phyloP scores from a whole-genome alignment of 2,113 vertebrate species.

The Jacana jacana region DNA sequence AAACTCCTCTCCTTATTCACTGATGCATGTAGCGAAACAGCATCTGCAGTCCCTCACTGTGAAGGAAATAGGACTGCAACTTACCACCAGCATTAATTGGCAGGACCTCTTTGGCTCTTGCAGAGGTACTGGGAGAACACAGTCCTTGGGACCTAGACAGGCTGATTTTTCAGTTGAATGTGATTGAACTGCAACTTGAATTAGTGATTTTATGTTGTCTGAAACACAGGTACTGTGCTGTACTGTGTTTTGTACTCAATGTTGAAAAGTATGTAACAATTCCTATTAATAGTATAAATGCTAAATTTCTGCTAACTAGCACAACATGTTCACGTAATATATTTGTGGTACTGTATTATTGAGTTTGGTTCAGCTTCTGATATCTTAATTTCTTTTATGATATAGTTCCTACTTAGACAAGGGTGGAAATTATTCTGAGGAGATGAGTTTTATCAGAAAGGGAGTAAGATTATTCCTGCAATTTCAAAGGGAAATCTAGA shows the following conservation, averaged over 20 bases:
- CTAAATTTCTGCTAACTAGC: neutral
- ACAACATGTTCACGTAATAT: neutral
- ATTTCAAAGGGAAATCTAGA: neutral
- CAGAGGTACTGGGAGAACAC: neutral
- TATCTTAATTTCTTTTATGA: neutral
- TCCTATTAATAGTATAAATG: neutral
- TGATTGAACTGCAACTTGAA: neutral
- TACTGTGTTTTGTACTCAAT: neutral
- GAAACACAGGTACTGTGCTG: neutral
- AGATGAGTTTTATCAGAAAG: neutral
- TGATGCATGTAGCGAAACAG: neutral
- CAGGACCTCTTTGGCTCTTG: rapidly evolving
- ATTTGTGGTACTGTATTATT: neutral
- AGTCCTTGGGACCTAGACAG: no score
- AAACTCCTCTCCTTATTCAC: neutral
- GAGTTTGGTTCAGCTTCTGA: neutral
- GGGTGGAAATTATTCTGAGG: neutral
- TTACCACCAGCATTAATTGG: neutral
- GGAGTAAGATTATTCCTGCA: neutral
- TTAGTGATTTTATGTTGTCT: neutral
- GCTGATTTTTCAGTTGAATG: neutral
- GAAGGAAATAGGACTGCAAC: neutral
- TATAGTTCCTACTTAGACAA: rapidly evolving
- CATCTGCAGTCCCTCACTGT: neutral
- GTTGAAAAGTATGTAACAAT: neutral